These are phyloP conservation scores for Ganaspis sp. DNA, from an alignment of 1,140 invertebrate genomes.

Conservation along the genomic window DNA sequence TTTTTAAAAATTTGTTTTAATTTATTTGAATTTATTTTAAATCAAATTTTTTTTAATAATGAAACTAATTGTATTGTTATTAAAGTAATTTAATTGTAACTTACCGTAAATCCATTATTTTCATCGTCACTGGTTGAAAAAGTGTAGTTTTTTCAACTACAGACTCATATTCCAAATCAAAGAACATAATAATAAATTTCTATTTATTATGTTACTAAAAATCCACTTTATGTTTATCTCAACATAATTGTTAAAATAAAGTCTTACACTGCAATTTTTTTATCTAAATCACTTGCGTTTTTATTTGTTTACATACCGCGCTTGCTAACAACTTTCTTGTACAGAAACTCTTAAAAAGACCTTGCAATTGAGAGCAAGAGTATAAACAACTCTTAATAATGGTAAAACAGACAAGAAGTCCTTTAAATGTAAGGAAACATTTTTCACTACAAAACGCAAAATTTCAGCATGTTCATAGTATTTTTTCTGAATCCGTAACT, in stretches of 20 bases:
- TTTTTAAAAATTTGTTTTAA: not conserved
- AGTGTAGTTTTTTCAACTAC: not conserved
- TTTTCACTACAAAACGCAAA: not conserved
- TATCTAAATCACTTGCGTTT: not conserved
- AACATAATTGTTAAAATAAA: not conserved
- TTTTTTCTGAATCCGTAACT: not conserved
- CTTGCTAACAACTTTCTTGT: not conserved
- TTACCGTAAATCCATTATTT: too few species aligned
- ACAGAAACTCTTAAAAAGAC: not conserved
- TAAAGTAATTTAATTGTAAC: too few species aligned
- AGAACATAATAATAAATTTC: not conserved
- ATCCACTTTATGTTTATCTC: not conserved
- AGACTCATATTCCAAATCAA: not conserved
- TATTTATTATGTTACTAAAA: not conserved
- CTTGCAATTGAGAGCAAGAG: not conserved
- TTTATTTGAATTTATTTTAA: not conserved
- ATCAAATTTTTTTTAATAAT: not conserved
- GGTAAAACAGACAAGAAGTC: not conserved
- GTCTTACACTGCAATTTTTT: not conserved
- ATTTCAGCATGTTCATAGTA: not conserved
- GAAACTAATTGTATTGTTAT: not conserved
- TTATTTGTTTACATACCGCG: not conserved
- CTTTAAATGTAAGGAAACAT: not conserved
- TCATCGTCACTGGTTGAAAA: too few species aligned
- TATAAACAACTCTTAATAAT: not conserved